A percentile compares a stretch with the other conserved stretches of the same genome.
These are phyloP conservation scores for Callionymus lyra DNA, from an alignment of 2,113 vertebrate genomes.

Conservation along the genomic window DNA sequence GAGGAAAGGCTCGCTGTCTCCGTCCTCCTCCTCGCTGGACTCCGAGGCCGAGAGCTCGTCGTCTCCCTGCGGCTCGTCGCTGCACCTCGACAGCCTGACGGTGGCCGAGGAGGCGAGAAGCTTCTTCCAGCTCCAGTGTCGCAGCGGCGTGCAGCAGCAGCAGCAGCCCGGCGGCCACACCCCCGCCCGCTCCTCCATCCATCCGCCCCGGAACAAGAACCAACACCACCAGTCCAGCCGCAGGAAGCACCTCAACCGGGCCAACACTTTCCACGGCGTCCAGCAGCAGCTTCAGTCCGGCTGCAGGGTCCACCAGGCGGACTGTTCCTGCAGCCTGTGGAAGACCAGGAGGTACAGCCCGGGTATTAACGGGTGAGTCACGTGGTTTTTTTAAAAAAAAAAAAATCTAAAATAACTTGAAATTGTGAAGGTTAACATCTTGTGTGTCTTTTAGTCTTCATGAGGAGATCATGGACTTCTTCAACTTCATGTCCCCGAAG, in stretches of 20 bases:
- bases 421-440: not conserved
- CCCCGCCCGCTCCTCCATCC: conserved; percentile 44
- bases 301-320: conserved; percentile 44
- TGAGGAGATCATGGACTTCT: conserved; percentile 95
- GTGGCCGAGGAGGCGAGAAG: conserved; percentile 38
- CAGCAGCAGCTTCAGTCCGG: conserved; percentile 74
- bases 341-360: conserved; percentile 83
- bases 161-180: conserved; percentile 62
- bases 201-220: conserved; percentile 57
- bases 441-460: conserved; percentile 71
- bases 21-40: conserved; percentile 58
- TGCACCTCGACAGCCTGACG: conserved; percentile 54
- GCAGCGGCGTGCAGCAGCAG: conserved; percentile 39
- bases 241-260: conserved; percentile 87
- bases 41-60: conserved; percentile 60
- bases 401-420: no score
- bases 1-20: conserved; percentile 58
- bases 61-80: conserved; percentile 44
- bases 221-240: conserved; percentile 64
- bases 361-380: conserved; percentile 84
- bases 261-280: conserved; percentile 85
- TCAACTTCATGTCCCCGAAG: conserved; percentile 93
- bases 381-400: no score
- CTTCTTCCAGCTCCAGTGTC: conserved; percentile 46
- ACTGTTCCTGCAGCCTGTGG: conserved; percentile 83